Percentiles rank a stretch among this genome's conserved stretches.
Evolutionary conservation across 2,888 invertebrate genomes (phyloP).

Genomic region (Teleiodes luculella): DNA sequence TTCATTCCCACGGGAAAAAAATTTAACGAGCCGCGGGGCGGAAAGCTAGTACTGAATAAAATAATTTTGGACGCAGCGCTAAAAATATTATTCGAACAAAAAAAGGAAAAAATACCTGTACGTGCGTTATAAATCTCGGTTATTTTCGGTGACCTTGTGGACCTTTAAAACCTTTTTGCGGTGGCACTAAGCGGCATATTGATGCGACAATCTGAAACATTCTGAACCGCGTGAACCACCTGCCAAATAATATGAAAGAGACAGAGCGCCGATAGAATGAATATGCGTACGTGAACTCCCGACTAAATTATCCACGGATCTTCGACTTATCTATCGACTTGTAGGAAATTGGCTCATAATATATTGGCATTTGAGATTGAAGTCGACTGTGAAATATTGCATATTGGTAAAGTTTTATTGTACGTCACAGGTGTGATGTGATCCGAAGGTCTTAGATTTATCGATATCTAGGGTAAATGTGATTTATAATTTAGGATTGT

Average conservation of each 20-base stretch:
- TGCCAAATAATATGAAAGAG: conserved; percentile 40
- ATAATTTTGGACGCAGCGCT: no score
- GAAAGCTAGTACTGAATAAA: no score
- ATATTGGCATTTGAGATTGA: conserved; percentile 74
- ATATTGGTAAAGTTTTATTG: conserved; percentile 78
- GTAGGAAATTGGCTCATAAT: conserved; percentile 64
- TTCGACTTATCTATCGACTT: conserved; percentile 65
- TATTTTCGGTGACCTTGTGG: no score
- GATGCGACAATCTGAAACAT: conserved; percentile 32
- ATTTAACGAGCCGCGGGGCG: no score
- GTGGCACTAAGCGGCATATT: conserved; percentile 38
- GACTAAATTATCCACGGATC: conserved; percentile 63
- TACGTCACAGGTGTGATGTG: conserved; percentile 68
- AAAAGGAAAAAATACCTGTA: no score
- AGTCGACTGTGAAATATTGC: conserved; percentile 72
- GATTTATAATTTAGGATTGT: neutral
- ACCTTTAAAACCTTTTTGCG: no score
- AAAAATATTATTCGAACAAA: no score
- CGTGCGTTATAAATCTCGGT: no score
- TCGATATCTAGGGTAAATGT: conserved; percentile 23
- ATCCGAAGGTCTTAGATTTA: conserved; percentile 50
- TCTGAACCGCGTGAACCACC: conserved; percentile 34
- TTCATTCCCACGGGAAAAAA: no score
- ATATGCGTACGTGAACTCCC: conserved; percentile 51
- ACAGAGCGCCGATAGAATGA: conserved; percentile 49